Evolutionary conservation across 2,888 invertebrate genomes (phyloP).

Genomic region (Anoplius nigerrimus): DNA sequence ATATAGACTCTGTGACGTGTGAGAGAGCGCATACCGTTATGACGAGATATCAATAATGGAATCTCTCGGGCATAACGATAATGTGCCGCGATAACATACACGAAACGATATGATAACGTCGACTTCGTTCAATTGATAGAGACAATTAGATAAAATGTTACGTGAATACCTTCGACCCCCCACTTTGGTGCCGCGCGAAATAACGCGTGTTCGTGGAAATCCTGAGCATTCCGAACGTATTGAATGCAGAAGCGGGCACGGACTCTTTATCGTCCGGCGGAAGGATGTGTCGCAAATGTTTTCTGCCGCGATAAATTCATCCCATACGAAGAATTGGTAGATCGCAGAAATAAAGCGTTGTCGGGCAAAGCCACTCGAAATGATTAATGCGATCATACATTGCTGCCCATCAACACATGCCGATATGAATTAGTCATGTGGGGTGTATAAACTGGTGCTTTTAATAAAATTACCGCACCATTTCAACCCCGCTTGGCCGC

Average conservation of each 20-base stretch:
- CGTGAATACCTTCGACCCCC: constrained; percentile 7
- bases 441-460: constrained; percentile 8
- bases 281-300: background rate
- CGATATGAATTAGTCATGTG: constrained; percentile 13
- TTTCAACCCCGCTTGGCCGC: background rate
- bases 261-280: constrained; percentile 2
- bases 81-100: constrained; percentile 42
- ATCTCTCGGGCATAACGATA: constrained; percentile 38
- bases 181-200: constrained; percentile 14
- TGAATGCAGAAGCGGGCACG: constrained; percentile 6
- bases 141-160: constrained; percentile 36
- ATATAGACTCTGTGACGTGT: constrained; percentile 48
- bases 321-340: background rate
- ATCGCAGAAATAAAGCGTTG: constrained; percentile 18
- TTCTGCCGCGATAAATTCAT: no score
- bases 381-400: constrained; percentile 38
- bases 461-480: constrained; percentile 19
- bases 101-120: constrained; percentile 45
- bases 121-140: constrained; percentile 42
- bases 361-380: constrained; percentile 34
- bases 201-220: constrained; percentile 8
- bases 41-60: constrained; percentile 51
- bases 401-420: background rate
- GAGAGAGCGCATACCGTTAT: constrained; percentile 13
- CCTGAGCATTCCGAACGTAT: background rate